Evolutionary conservation across 2,113 vertebrate species (phyloP), one percentile per base, ranked within the genome.

Genomic region (Ceyx margarethae): DNA sequence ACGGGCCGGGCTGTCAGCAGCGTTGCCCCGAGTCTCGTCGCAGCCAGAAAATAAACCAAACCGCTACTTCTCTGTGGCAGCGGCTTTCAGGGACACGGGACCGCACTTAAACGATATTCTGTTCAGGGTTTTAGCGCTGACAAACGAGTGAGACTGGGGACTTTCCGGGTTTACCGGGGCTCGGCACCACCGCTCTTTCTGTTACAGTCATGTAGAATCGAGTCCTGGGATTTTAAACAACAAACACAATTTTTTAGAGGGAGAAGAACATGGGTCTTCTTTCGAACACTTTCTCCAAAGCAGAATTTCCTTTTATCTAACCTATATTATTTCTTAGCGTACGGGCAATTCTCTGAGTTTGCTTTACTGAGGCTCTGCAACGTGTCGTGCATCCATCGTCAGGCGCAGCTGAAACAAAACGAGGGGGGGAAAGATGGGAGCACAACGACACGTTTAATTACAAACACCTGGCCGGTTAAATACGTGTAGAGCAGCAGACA

Each of bases 401-500:
- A 28, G 60, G n/a, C 15, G 3, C 71, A n/a, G 25, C 76, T 51
- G 56, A 54, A 60, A n/a, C 65, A 54, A 43, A 58, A 23, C 20
- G 19, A 14, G 6, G 35, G 33, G 33, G 60, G 14, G 2, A 3
- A 22, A 53, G 22, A 58, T 5, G 28, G 43, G 51, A 54, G 64
- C 42, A 17, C 12, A 81, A 33, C 40, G 54, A 51, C 29, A 40
- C 48, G 40, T 57, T 54, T 91, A 87, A 93, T 94, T 89, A 61
- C 58, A 45, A 48, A 13, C 87, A 89, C 80, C 94, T 91, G 92
- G 23, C 29, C 40, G 7, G 42, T 74, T 82, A 91, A 71, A 60
- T 66, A 46, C 31, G 11, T 35, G 73, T n/a, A 6, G 62, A 72
- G 88, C 9, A 35, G 61, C 62, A 48, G 13, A 19, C 37, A 21